A percentile compares a stretch with the other conserved stretches of the same genome.
Conservation (phyloP, 1,140 invertebrate genomes). For the Drosophila baimaii region DNA sequence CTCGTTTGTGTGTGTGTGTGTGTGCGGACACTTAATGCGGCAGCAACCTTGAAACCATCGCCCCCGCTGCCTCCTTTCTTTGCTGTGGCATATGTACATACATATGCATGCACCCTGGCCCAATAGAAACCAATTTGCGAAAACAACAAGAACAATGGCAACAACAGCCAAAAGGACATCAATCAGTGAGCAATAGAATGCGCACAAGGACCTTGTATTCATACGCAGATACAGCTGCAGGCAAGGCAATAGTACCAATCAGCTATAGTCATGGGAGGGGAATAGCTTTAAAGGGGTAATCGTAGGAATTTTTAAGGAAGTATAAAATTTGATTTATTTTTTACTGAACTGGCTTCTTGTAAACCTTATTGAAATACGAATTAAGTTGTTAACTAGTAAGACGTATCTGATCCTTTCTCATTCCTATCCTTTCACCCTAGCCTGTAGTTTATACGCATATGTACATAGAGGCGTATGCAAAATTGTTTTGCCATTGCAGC, state of each 20-base stretch:
- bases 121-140: conserved; percentile 55
- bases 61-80: not conserved
- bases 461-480: conserved; percentile 27
- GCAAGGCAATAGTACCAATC: not conserved
- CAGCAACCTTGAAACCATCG: conserved; percentile 65
- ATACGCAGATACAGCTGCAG: not conserved
- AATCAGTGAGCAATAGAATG: conserved; percentile 53
- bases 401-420: not conserved
- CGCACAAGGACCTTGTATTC: conserved; percentile 37
- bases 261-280: too few species aligned
- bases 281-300: not conserved
- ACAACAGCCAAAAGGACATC: conserved; percentile 67
- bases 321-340: too few species aligned
- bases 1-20: not conserved
- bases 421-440: not conserved
- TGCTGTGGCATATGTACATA: not conserved
- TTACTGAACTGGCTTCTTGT: too few species aligned
- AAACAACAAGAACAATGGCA: conserved; percentile 50
- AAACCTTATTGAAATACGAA: not conserved
- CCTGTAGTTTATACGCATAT: conserved; percentile 9
- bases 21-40: conserved; percentile 42
- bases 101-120: conserved; percentile 18
- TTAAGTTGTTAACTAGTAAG: not conserved
- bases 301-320: too few species aligned
- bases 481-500: conserved; percentile 56